Evolutionary conservation across 2,888 invertebrate genomes (phyloP).

Genomic region (Sympetrum striolatum): DNA sequence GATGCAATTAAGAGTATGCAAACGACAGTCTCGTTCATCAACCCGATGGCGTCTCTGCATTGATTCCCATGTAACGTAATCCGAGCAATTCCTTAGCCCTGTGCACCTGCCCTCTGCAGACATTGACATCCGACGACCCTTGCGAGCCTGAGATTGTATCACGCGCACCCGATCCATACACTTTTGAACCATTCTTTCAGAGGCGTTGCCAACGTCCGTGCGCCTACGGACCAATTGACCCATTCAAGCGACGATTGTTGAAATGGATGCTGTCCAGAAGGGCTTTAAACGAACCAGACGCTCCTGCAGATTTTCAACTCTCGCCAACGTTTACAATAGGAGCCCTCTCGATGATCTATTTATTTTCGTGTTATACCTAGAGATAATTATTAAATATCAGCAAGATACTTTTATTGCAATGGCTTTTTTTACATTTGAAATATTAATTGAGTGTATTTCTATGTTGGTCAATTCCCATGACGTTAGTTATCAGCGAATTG

Average conservation of each 20-base stretch:
- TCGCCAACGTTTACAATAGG: too few relatives aligned
- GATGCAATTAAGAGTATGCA: too few relatives aligned
- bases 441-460: too few relatives aligned
- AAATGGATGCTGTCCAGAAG: neutral
- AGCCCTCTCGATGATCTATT: too few relatives aligned
- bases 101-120: neutral
- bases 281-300: too few relatives aligned
- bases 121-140: neutral
- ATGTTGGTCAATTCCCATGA: too few relatives aligned
- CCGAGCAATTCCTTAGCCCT: neutral
- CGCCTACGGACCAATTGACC: neutral
- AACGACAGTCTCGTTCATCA: neutral
- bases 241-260: neutral
- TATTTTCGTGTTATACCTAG: too few relatives aligned
- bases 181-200: neutral
- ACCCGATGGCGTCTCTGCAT: neutral
- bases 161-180: neutral
- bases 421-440: too few relatives aligned
- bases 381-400: too few relatives aligned
- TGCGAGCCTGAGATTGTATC: neutral
- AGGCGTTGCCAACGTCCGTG: neutral
- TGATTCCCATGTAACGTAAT: neutral
- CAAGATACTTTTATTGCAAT: too few relatives aligned
- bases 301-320: too few relatives aligned
- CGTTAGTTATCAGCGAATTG: too few relatives aligned